Conservation (phyloP, 2,888 invertebrate species). For the Entomobrya multifasciata region DNA sequence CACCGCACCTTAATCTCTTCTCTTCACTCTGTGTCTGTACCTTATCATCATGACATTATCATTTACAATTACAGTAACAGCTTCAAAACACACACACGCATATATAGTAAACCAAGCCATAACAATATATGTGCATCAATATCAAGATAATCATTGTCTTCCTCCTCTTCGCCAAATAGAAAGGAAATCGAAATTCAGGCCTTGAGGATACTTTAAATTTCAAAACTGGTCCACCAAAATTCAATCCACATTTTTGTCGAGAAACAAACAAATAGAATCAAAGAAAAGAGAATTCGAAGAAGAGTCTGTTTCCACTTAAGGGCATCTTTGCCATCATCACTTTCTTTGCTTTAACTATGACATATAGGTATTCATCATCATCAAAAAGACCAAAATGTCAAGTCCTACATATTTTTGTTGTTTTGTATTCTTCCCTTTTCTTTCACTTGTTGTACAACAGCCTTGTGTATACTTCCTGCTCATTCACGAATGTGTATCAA, state of each 20-base stretch:
- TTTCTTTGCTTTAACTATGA: conserved; percentile 3
- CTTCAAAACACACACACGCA: background rate
- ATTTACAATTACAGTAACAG: conserved; percentile 28
- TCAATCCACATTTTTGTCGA: conserved; percentile 26
- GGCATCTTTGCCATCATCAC: background rate
- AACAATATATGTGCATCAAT: background rate
- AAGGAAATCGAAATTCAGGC: conserved; percentile 68
- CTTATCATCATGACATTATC: conserved; percentile 29
- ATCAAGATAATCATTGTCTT: background rate
- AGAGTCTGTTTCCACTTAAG: background rate
- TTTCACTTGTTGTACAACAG: background rate
- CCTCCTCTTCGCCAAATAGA: conserved; percentile 9
- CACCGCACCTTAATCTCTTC: conserved; percentile 10
- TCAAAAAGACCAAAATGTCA: background rate
- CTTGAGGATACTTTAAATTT: conserved; percentile 40
- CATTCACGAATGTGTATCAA: background rate
- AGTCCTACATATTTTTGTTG: conserved; percentile 11
- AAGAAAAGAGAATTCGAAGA: background rate
- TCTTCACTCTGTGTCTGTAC: background rate
- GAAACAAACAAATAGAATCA: conserved; percentile 19
- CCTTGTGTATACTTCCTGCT: background rate
- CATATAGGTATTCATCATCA: background rate
- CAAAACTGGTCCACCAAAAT: conserved; percentile 58
- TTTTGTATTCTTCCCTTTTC: background rate
- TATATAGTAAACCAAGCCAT: background rate